Evolutionary conservation across 2,888 invertebrate species (phyloP).

Genomic region (Heliconius ethilla): DNA sequence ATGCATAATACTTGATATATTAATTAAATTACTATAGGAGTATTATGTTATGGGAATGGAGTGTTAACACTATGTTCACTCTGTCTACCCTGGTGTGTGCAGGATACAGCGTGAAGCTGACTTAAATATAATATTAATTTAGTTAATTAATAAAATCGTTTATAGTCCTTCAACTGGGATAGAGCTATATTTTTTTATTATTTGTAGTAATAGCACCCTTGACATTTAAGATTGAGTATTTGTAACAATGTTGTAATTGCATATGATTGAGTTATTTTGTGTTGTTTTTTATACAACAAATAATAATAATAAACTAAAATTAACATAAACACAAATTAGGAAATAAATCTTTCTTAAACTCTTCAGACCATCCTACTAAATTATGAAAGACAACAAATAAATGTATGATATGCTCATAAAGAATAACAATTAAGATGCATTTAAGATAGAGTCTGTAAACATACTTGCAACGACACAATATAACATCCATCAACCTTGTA

Average conservation of each 20-base stretch:
- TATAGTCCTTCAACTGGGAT: slow-evolving; percentile 2
- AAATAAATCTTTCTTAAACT: slow-evolving; percentile 1
- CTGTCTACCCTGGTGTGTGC: too few species aligned
- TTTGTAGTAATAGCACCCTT: slow-evolving; percentile 16
- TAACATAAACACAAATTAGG: background rate
- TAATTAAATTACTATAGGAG: too few species aligned
- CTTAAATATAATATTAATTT: background rate
- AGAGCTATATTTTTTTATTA: slow-evolving; percentile 5
- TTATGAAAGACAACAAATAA: background rate
- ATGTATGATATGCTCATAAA: background rate
- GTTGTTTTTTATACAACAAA: background rate
- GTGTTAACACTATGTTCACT: too few species aligned
- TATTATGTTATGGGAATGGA: too few species aligned
- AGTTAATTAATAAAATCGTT: background rate
- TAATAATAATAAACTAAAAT: background rate
- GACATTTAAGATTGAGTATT: slow-evolving; percentile 27
- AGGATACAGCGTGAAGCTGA: background rate
- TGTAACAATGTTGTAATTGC: background rate
- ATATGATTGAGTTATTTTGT: background rate
- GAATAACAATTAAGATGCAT: slow-evolving; percentile 15
- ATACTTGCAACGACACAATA: slow-evolving; percentile 46
- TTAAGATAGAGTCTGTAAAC: slow-evolving; percentile 18
- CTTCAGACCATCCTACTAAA: background rate
- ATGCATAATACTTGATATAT: background rate
- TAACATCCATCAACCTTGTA: slow-evolving; percentile 59